Percentiles rank a stretch among this genome's conserved stretches.
Evolutionary conservation across 2,888 invertebrate species (phyloP).

Genomic region (Drosophila pseudotakahashii): DNA sequence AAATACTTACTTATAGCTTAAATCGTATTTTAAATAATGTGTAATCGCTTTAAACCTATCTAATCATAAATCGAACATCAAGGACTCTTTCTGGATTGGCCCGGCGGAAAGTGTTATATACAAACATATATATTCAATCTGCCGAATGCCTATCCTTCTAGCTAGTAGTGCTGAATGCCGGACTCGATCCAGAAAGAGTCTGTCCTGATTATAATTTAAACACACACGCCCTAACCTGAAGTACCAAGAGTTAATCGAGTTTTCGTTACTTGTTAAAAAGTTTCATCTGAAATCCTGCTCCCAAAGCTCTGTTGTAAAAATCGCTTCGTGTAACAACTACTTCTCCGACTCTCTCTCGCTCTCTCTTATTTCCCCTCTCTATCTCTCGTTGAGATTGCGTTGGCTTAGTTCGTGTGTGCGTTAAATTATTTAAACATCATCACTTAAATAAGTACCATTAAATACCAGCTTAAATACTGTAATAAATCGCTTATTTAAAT

Average conservation of each 20-base stretch:
- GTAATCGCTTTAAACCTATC: constrained; percentile 61
- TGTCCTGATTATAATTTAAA: constrained; percentile 66
- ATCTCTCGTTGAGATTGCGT: constrained; percentile 26
- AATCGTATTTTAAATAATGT: constrained; percentile 65
- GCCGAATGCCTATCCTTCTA: constrained; percentile 3
- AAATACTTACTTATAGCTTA: constrained; percentile 53
- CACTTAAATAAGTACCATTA: constrained; percentile 57
- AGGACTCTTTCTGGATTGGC: constrained; percentile 32
- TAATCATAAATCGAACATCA: constrained; percentile 52
- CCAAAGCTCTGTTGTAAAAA: constrained; percentile 19
- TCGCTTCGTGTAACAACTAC: not conserved
- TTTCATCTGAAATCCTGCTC: not conserved
- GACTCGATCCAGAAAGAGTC: constrained; percentile 47
- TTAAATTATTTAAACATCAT: constrained; percentile 73
- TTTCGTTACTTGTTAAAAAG: constrained; percentile 19
- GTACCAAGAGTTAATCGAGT: constrained; percentile 52
- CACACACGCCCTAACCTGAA: constrained; percentile 57
- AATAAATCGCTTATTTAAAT: constrained; percentile 66
- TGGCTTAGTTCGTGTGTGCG: constrained; percentile 71
- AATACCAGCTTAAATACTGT: constrained; percentile 51
- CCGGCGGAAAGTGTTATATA: constrained; percentile 14
- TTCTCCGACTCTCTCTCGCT: not conserved
- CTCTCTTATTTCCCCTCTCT: constrained; percentile 1
- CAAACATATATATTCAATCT: not conserved
- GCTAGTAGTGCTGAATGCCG: constrained; percentile 24